Base-by-base conservation (phyloP, 1,140 invertebrate genomes). In the Palaemon carinicauda region DNA sequence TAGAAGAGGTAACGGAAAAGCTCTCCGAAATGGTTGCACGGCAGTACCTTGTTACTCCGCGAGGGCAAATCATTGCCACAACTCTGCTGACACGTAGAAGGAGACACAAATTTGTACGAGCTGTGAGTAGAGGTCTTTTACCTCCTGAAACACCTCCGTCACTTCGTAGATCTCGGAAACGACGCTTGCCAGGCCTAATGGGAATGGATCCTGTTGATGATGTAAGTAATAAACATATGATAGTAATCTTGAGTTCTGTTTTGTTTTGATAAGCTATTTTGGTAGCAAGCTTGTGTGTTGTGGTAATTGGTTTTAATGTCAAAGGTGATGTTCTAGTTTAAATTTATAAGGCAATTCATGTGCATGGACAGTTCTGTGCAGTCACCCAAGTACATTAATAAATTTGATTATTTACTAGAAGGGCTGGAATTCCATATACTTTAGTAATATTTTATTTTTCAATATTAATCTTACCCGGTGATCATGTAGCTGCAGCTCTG, bases 1-100 rank as follows among this genome's bases (percentile, higher is more conserved):
- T 95, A 73, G 94, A 95, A 91, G 94, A 94, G 89, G 93, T 93
- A 33, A 94, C 94, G 27, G 94, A 95, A 90, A 94, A 93, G 87
- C 90, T 95, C 10, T 94, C 94, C 24, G 94, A 94, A 90, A 94
- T 94, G 93, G 93, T 95, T 19, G 94, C 94, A 54, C 91, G 94
- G 17, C 93, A 94, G 1, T 95, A 95, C 90, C 90, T 95, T 24
- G 92, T 94, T 51, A 95, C 94, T 31, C 94, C 94, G 7, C 92
- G 94, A 71, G 90, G 92, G 74, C 92, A 93, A 56, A 95, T 95
- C 82, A 93, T 95, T 51, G 93, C 94, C 90, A 93, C 93, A 75
- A 93, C 94, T 10, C 91, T 92, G 33, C 90, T 93, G 41, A 92
- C 94, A 3, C 92, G 94, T 79, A 91, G 94, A 75, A 94, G 94